phyloP scores from a whole-genome alignment of 2,888 invertebrate species.

The Dione vanillae region DNA sequence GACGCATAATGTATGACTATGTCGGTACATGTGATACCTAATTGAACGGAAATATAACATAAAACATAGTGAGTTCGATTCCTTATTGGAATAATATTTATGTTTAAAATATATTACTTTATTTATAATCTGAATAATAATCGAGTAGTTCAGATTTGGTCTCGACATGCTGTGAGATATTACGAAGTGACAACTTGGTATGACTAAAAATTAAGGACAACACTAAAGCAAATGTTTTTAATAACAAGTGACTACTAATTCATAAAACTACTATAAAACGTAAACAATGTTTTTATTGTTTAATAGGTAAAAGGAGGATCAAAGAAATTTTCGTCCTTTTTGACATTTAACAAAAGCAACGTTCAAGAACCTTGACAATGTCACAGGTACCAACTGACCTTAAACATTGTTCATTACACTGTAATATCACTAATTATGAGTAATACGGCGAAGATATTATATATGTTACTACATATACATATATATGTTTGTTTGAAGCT shows the following conservation, averaged over 20 bases:
- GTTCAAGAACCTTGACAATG: constrained; percentile 42
- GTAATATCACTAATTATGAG: constrained; percentile 19
- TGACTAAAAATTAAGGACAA: no score
- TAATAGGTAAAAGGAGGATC: constrained; percentile 27
- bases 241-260: not conserved
- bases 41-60: not conserved
- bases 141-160: no score
- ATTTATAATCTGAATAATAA: no score
- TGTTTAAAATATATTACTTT: no score
- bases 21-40: not conserved
- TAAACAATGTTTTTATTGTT: constrained; percentile 7
- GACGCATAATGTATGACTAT: not conserved
- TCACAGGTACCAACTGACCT: constrained; percentile 40
- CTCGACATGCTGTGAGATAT: no score
- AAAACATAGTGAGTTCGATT: not conserved
- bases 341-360: constrained; percentile 41
- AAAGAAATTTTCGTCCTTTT: constrained; percentile 43
- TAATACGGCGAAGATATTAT: constrained; percentile 6
- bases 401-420: constrained; percentile 23
- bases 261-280: not conserved
- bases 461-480: not conserved
- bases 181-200: no score
- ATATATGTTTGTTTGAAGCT: not conserved
- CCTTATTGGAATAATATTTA: not conserved
- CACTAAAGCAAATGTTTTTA: not conserved